Evolutionary conservation across 1,140 invertebrate species (phyloP), one percentile per base, ranked within the genome.

Genomic region (Drosophila truncata): DNA sequence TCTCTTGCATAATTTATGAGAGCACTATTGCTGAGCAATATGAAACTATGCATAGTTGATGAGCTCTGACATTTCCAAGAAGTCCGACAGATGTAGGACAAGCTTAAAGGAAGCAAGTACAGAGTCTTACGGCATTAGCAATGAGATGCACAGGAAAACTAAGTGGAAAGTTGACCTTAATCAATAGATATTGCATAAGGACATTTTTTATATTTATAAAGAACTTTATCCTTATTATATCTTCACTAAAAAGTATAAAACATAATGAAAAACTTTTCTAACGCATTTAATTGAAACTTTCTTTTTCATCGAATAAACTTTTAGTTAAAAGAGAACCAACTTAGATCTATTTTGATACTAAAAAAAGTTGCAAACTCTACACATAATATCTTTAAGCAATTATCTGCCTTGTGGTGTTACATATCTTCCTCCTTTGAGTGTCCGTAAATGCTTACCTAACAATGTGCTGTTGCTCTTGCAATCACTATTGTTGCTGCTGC

Each of bases 31-130:
- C 46, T 20, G 31, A 69, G 66, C 29, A 60, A 20, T 58, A 41
- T 49, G 35, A 57, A 80, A 62, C 44, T 78, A 69, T 78, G 81
- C 72, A 87, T 90, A 73, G 39, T 37, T 80, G 78, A 90, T 84
- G 52, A 80, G 52, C 39, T 18, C 41, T 62, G 62, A 60, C 80
- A 81, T 62, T 62, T 52, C 60, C 33, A 23, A 29, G 44, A 62
- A 62, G 50, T 33, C 23, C 10, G 66, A 46, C 73, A 70, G 18
- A 71, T 77, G 39, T 62, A 35, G 59, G 47, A 67, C 70, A 70
- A 39, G 54, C 61, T 76, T 29, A 14, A 37, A 44, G 42, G n/a
- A 55, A 52, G 39, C 37, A 54, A 46, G 52, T 70, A 61, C 29
- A 52, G 23, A 41, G 14, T 23, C 33, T n/a, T 25, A 55, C 10